Evolutionary conservation across 2,113 vertebrate genomes (phyloP).

Genomic region (Hucho hucho): DNA sequence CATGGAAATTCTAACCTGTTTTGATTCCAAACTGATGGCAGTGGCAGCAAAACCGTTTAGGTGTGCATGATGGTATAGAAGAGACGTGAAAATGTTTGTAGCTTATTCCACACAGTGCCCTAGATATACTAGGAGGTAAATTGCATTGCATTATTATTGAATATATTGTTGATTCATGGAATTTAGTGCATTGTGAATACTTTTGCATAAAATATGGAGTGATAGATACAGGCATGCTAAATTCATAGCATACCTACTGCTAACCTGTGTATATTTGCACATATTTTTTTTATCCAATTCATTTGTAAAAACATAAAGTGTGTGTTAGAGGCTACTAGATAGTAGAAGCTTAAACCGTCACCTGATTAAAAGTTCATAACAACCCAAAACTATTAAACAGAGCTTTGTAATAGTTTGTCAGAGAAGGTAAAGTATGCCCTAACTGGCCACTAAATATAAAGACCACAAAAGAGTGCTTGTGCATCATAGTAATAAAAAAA

Average conservation of each 20-base stretch:
- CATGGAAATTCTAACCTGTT: too few relatives aligned
- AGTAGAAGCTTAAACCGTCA: background rate
- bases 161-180: background rate
- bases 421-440: background rate
- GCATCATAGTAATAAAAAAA: background rate
- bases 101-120: too few relatives aligned
- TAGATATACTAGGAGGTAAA: too few relatives aligned
- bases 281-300: background rate
- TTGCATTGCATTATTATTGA: background rate
- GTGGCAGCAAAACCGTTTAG: too few relatives aligned
- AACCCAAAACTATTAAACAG: background rate
- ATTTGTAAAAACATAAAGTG: conserved; percentile 11
- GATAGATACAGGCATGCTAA: conserved; percentile 1
- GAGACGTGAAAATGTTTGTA: too few relatives aligned
- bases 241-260: background rate
- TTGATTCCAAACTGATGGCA: too few relatives aligned
- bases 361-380: background rate
- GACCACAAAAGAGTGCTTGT: background rate
- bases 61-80: too few relatives aligned
- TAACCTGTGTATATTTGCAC: conserved; percentile 44
- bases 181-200: background rate
- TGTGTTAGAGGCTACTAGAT: background rate
- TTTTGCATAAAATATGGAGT: background rate
- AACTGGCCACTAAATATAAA: background rate
- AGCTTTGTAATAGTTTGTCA: background rate